Evolutionary conservation across 2,113 vertebrate species (phyloP).

Genomic region (Corythaeola cristata): DNA sequence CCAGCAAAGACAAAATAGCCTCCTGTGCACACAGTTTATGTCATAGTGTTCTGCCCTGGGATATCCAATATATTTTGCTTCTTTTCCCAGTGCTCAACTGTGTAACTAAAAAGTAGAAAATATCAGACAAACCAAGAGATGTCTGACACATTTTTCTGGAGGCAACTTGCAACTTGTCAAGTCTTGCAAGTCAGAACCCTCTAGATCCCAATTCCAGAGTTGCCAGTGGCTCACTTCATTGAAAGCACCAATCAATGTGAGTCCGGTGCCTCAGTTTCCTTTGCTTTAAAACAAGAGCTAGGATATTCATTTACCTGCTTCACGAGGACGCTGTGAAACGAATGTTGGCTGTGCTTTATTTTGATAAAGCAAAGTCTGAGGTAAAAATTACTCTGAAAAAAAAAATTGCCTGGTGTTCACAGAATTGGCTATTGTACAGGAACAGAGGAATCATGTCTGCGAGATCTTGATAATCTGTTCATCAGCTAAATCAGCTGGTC

Average conservation of each 20-base stretch:
- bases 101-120: neutral
- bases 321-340: neutral
- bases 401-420: neutral
- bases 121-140: neutral
- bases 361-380: neutral
- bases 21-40: neutral
- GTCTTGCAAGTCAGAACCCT: neutral
- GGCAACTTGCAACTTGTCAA: neutral
- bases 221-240: neutral
- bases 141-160: neutral
- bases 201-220: neutral
- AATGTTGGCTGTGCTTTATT: neutral
- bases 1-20: neutral
- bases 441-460: neutral
- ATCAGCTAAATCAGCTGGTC: neutral
- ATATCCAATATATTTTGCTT: neutral
- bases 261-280: neutral
- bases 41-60: neutral
- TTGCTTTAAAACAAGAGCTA: neutral
- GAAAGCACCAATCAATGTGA: neutral
- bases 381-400: neutral
- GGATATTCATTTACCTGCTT: neutral
- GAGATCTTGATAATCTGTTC: neutral
- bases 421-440: neutral
- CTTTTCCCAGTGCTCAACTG: neutral